Evolutionary conservation across 2,797 vertebrate species (phyloP).

Genomic region (Ceryle rudis): DNA sequence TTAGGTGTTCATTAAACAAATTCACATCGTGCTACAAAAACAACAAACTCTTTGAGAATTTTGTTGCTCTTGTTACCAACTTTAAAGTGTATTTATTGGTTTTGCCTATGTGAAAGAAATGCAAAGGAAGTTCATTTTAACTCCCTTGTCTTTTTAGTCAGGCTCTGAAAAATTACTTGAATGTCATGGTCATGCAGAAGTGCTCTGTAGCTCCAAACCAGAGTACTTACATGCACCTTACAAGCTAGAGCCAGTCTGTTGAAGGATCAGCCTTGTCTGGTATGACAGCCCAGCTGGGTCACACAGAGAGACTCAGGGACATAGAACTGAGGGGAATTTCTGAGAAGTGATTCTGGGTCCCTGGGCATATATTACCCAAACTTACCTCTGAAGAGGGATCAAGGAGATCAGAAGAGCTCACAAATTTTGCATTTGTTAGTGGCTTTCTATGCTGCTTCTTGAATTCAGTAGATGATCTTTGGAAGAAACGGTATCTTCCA

Average conservation of each 20-base stretch:
- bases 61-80: neutral
- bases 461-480: neutral
- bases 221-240: accelerated
- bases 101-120: neutral
- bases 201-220: accelerated
- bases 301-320: no score
- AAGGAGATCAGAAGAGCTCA: neutral
- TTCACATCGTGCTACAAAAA: neutral
- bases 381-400: neutral
- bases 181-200: neutral
- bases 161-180: neutral
- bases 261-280: neutral
- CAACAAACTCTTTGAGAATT: neutral
- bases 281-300: neutral
- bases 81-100: neutral
- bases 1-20: neutral
- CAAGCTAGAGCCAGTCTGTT: neutral
- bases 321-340: neutral
- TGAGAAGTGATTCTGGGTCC: neutral
- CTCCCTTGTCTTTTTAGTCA: neutral
- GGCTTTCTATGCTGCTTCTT: neutral
- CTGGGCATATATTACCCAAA: neutral
- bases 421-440: neutral
- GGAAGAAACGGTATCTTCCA: neutral
- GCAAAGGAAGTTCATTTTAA: neutral